A percentile compares a stretch with the other conserved stretches of the same genome.
These are phyloP conservation scores for Cephus nigrinus DNA, from an alignment of 2,888 invertebrate genomes.

Conservation along the genomic window DNA sequence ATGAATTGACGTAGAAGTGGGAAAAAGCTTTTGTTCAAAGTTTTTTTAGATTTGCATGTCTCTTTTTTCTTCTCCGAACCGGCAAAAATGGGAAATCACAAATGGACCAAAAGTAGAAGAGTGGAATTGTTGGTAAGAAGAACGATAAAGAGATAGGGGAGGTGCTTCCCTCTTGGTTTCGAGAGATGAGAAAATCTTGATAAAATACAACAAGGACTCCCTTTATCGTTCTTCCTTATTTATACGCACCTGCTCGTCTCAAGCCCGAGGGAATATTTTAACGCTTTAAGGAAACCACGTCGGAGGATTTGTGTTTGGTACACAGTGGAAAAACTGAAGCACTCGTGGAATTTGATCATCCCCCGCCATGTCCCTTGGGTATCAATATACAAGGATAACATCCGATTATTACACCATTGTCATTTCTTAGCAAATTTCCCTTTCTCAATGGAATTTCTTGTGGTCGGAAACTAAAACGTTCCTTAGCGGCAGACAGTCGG, in stretches of 20 bases:
- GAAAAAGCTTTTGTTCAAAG: not conserved
- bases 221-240: constrained; percentile 13
- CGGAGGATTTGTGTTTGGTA: not conserved
- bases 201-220: constrained; percentile 11
- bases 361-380: not conserved
- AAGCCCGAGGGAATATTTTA: not conserved
- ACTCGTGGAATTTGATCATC: not conserved
- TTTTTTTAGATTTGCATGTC: not conserved
- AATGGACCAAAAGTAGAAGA: not conserved
- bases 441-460: not conserved
- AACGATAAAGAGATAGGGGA: not conserved
- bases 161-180: not conserved
- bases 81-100: not conserved
- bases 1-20: not conserved
- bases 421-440: not conserved
- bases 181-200: constrained; percentile 10
- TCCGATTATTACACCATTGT: not conserved
- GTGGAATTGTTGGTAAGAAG: not conserved
- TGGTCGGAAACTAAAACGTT: not conserved
- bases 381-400: not conserved
- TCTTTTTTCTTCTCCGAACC: not conserved
- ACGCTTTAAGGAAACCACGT: not conserved
- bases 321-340: not conserved
- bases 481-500: not conserved
- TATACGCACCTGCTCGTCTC: constrained; percentile 3